Percentiles rank a stretch among this genome's conserved stretches.
These are phyloP conservation scores for Planococcus citri DNA, from an alignment of 1,140 invertebrate species.

Conservation along the genomic window DNA sequence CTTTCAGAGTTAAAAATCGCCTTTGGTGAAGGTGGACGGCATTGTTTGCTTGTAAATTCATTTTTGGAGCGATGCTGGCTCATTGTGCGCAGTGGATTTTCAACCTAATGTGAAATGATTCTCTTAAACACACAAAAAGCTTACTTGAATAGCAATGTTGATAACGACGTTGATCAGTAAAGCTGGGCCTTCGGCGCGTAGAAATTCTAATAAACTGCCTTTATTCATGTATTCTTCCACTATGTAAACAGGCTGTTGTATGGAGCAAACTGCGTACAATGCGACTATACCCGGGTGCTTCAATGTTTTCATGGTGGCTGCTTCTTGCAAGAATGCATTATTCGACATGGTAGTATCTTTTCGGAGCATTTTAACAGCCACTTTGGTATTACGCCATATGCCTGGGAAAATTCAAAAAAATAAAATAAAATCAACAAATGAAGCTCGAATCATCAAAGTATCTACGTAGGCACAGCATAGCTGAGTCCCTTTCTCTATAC, in stretches of 20 bases:
- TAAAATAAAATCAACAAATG: neutral
- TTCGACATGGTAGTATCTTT: slow-evolving; percentile 97
- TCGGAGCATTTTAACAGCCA: slow-evolving; percentile 92
- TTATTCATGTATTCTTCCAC: slow-evolving; percentile 94
- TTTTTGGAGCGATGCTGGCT: too few relatives aligned
- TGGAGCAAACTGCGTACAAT: slow-evolving; percentile 85
- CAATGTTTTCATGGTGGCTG: slow-evolving; percentile 97
- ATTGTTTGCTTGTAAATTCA: too few relatives aligned
- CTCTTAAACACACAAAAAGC: neutral
- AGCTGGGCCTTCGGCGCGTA: slow-evolving; percentile 69
- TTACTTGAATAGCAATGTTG: slow-evolving; percentile 88
- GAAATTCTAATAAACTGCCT: slow-evolving; percentile 78
- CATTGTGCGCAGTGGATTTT: too few relatives aligned
- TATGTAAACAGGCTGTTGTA: slow-evolving; percentile 91
- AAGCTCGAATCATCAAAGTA: neutral
- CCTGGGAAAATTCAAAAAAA: slow-evolving; percentile 34
- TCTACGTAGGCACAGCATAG: too few relatives aligned
- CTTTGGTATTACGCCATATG: slow-evolving; percentile 84
- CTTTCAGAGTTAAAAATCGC: too few relatives aligned
- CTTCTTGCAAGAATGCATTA: slow-evolving; percentile 90
- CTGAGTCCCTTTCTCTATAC: too few relatives aligned
- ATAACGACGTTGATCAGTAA: slow-evolving; percentile 82
- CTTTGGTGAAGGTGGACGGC: too few relatives aligned
- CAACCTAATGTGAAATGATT: too few relatives aligned
- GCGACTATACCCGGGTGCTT: slow-evolving; percentile 89